These are phyloP conservation scores for Pipra filicauda DNA, from an alignment of 2,113 vertebrate species.

Conservation along the genomic window DNA sequence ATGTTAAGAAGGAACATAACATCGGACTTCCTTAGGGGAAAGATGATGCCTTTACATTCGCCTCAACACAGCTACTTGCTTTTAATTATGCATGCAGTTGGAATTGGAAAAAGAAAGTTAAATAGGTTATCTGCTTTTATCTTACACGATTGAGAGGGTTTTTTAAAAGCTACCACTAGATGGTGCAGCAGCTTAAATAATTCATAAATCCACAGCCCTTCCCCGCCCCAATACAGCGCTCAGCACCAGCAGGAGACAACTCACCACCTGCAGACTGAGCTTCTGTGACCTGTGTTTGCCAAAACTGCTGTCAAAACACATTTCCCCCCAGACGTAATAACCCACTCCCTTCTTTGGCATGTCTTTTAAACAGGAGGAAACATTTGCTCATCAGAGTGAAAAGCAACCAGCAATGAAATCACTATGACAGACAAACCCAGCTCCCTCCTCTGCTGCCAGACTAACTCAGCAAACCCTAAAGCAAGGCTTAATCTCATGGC, in stretches of 20 bases:
- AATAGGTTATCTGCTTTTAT: background rate
- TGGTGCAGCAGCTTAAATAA: conserved; percentile 23
- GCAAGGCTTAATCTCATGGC: background rate
- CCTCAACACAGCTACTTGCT: background rate
- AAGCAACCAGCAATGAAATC: fast-evolving
- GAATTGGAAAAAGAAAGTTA: background rate
- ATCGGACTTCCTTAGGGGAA: background rate
- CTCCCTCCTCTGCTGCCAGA: background rate
- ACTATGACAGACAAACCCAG: background rate
- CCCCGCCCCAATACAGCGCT: fast-evolving
- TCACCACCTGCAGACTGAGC: background rate
- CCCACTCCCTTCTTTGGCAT: background rate
- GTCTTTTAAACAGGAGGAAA: background rate
- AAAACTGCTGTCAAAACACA: background rate
- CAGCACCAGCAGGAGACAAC: background rate
- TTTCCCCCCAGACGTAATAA: background rate
- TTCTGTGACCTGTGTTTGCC: background rate
- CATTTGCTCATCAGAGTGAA: background rate
- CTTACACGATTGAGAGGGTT: background rate
- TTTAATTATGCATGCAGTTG: background rate
- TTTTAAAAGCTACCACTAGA: background rate
- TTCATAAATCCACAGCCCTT: background rate
- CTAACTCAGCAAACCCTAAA: background rate
- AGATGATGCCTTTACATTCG: background rate
- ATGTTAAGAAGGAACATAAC: background rate